Evolutionary conservation across 2,888 invertebrate species (phyloP).

Genomic region (Amphimallon solstitiale): DNA sequence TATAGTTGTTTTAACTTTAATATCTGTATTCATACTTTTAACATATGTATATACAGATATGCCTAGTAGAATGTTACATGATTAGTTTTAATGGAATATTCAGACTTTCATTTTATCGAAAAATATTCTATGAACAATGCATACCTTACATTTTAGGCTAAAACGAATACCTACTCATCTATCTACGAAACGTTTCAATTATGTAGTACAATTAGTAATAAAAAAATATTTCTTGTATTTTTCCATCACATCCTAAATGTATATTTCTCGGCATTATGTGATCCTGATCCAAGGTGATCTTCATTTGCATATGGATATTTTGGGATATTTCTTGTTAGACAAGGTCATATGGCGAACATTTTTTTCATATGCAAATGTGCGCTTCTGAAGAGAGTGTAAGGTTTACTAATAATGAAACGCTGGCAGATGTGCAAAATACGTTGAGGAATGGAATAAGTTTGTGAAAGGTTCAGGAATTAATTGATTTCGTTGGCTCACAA

Average conservation of each 20-base stretch:
- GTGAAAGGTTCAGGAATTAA: not conserved
- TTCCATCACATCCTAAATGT: not conserved
- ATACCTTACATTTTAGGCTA: not conserved
- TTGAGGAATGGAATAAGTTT: not conserved
- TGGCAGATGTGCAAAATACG: not conserved
- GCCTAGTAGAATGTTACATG: no score
- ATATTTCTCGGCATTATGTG: constrained; percentile 36
- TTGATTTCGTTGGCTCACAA: not conserved
- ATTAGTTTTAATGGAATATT: no score
- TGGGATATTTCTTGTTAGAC: constrained; percentile 11
- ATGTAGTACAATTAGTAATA: not conserved
- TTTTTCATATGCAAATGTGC: constrained; percentile 25
- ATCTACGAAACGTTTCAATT: not conserved
- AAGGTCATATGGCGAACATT: constrained; percentile 13
- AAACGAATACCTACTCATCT: not conserved
- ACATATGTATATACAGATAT: no score
- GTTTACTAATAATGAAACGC: not conserved
- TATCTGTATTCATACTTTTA: not conserved
- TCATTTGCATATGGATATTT: constrained; percentile 49
- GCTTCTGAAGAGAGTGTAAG: not conserved
- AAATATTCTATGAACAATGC: no score
- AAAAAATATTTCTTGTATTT: not conserved
- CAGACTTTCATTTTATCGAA: no score
- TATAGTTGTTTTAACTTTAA: constrained; percentile 9
- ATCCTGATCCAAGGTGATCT: constrained; percentile 46